Base-by-base conservation (phyloP, 2,888 invertebrate genomes). In the Netelia inedita region DNA sequence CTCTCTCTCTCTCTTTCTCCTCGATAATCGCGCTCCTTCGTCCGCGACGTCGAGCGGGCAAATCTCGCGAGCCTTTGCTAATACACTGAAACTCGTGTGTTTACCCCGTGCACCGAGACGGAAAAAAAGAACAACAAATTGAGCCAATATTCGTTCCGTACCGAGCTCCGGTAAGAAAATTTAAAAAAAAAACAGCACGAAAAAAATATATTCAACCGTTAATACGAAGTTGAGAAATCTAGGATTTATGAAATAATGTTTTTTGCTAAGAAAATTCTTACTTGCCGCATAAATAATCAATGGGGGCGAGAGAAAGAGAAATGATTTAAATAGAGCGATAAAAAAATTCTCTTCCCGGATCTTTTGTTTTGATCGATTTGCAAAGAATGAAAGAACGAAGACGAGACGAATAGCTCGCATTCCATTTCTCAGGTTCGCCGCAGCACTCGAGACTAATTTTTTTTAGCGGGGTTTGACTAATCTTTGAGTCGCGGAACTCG, bases 381-480 rank as follows among this genome's bases (percentile, higher is more conserved):
- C 6, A 35, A 35, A 35, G 6, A 35, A 35, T 35, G 8, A 19
- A 55, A 55, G 6, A 55, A 55, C 14, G 35, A 61, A 61, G 41
- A 10, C 11, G 23, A 11, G 69, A 53, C 19, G 35, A 71, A 71
- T 71, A 19, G 57, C 55, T 71, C 74, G 63, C 65, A 16, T 41
- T 80, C 46, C 14, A 16, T 19, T 21, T 81, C 61, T 57, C 72
- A n/a, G 35, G 9, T 5, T 21, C 46, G 19, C 11, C 35, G 21
- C 1, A 53, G 69, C 19, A 53, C 79, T 86, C 81, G 72, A 69
- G 50, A 19, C 83, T 46, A 61, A 41, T 71, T 68, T 71, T 86
- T 88, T 88, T 91, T 91, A 90, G 88, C 89, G 82, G 61, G 72
- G 82, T 69, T 59, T 73, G 85, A 88, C 90, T 90, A 91, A 91